Base-by-base conservation (phyloP, 2,797 vertebrate species). In the Anguilla marmorata region DNA sequence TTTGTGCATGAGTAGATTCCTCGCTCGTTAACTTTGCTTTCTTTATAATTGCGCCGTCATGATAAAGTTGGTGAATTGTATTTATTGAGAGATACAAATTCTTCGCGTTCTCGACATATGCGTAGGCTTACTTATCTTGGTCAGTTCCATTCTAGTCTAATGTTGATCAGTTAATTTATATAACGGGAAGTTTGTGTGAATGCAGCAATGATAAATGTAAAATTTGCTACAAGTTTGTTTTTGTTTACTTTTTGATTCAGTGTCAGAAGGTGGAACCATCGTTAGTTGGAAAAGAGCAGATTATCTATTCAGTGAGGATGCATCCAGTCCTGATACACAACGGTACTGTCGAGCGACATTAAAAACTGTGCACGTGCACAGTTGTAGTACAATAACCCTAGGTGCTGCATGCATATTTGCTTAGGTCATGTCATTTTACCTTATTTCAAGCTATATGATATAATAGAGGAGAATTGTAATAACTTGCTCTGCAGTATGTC, bases 281-380 rank as follows among this genome's bases (percentile, higher is more conserved):
- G 74, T 94, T 12, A 90, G 89, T 63, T 92, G 91, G 91, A 91
- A 30, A 76, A 92, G 92, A 0, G 98, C 98, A 0, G 96, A 97
- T 41, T 99, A 96, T 90, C 93, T 99, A 76, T 99, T 99, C 94
- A 99, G 98, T 92, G 94, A 95, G 0, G 96, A 98, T 2, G 97
- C 98, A 0, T 76, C 96, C 0, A 97, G 97, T 91, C 95, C 94
- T 0, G 98, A 99, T 92, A 99, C 98, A 1, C 86, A 91, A 90
- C 96, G 97, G 98, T 98, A 12, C 16, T 37, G 54, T 37, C 11
- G 41, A 45, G 4, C 41, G 41, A 45, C 41, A 45, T 45, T 0
- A 45, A 45, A 45, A 21, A 63, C 58, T 63, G 19, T 60, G 21
- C 60, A n/a, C 21, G 60, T 21, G 24, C 60, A 21, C 60, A 19